Conservation (phyloP, 2,113 vertebrate species). For the Cheilinus undulatus region DNA sequence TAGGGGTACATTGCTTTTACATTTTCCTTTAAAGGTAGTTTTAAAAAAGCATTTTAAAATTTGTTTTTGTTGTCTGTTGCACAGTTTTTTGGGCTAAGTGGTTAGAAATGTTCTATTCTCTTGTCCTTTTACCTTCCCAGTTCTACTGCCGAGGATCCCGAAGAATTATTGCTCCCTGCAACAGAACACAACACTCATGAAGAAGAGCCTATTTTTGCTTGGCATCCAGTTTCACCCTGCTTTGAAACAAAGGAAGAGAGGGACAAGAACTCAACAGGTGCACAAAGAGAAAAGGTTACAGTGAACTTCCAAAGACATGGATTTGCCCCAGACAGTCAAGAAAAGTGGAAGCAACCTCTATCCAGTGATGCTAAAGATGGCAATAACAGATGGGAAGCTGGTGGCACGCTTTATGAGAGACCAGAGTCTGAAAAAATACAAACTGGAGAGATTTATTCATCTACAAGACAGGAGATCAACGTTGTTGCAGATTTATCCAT, state of each 20-base stretch:
- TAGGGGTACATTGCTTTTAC: too few relatives aligned
- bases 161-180: slow-evolving; percentile 19
- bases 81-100: too few relatives aligned
- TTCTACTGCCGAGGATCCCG: background rate
- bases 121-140: slow-evolving; percentile 38
- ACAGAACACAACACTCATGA: background rate
- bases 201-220: slow-evolving; percentile 4
- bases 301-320: slow-evolving; percentile 4
- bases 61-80: too few relatives aligned
- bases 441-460: background rate
- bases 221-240: background rate
- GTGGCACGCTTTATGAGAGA: background rate
- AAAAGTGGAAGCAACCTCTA: slow-evolving; percentile 17
- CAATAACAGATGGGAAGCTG: slow-evolving; percentile 5
- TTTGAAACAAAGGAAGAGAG: slow-evolving; percentile 6
- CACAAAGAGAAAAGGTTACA: slow-evolving; percentile 16
- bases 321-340: slow-evolving; percentile 11
- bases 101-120: background rate
- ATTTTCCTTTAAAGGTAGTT: too few relatives aligned
- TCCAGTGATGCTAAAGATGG: slow-evolving; percentile 14
- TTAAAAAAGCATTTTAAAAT: too few relatives aligned
- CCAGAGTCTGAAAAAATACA: background rate
- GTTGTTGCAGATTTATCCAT: slow-evolving; percentile 4
- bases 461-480: background rate
- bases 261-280: background rate